phyloP scores from a whole-genome alignment of 2,888 invertebrate genomes.

The Dysmachus trigonus region DNA sequence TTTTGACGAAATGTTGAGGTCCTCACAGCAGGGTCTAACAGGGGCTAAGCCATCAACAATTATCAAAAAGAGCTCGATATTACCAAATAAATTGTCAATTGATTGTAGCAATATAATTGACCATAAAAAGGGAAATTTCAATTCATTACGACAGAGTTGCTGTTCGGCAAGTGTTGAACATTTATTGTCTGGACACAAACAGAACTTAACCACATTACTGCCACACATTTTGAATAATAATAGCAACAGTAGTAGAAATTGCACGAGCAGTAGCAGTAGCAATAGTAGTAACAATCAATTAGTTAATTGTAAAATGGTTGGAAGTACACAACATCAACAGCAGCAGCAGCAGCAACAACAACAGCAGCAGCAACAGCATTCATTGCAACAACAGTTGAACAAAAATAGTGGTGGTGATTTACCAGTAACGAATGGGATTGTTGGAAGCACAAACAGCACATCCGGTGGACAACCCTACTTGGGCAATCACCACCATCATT shows the following conservation, averaged over 20 bases:
- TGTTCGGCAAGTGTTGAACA: conserved; percentile 21
- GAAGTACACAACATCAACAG: conserved; percentile 40
- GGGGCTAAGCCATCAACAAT: not conserved
- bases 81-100: conserved; percentile 27
- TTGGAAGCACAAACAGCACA: not conserved
- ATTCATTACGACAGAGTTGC: conserved; percentile 3
- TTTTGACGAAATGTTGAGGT: conserved; percentile 46
- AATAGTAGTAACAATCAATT: conserved; percentile 37
- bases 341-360: conserved; percentile 39
- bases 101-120: conserved; percentile 24
- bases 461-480: conserved; percentile 21
- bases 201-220: conserved; percentile 41
- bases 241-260: conserved; percentile 45
- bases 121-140: not conserved
- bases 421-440: conserved; percentile 14
- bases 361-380: conserved; percentile 31
- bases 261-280: conserved; percentile 39
- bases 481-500: conserved; percentile 36
- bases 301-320: conserved; percentile 46
- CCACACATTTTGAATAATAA: conserved; percentile 45
- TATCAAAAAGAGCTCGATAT: conserved; percentile 4
- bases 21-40: conserved; percentile 13
- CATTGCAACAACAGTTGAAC: conserved; percentile 32
- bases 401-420: not conserved
- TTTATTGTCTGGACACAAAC: conserved; percentile 16